Evolutionary conservation across 1,140 invertebrate species (phyloP).

Genomic region (Dryas iulia): DNA sequence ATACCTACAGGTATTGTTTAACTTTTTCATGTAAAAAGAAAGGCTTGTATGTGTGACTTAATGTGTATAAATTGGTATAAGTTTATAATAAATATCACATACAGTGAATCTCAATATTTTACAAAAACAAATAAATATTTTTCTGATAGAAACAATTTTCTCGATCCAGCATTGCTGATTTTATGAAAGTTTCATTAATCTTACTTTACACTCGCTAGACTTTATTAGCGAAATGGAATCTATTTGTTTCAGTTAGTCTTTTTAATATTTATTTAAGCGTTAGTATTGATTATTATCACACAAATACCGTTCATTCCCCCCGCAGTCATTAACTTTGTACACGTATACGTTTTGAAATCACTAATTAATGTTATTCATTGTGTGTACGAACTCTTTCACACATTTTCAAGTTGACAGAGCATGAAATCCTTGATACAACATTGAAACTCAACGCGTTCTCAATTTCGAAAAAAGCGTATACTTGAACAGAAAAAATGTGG

Average conservation of each 20-base stretch:
- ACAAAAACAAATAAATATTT: too few relatives aligned
- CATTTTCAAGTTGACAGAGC: slow-evolving; percentile 7
- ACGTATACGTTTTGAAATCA: not conserved
- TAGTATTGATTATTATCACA: not conserved
- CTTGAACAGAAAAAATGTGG: not conserved
- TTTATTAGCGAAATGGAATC: not conserved
- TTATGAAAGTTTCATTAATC: not conserved
- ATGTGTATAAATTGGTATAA: too few relatives aligned
- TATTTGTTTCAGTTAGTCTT: not conserved
- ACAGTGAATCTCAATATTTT: too few relatives aligned
- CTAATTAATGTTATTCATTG: not conserved
- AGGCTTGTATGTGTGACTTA: too few relatives aligned
- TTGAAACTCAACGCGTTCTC: slow-evolving; percentile 3
- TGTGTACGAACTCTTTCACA: not conserved
- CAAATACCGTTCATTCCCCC: not conserved
- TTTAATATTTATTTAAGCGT: not conserved
- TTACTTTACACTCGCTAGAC: not conserved
- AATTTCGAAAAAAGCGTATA: not conserved
- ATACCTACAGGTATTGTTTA: too few relatives aligned
- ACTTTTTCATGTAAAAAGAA: too few relatives aligned
- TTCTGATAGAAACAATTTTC: not conserved
- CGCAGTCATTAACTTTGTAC: not conserved
- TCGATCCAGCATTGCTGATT: not conserved
- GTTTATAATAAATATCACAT: too few relatives aligned
- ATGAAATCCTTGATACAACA: slow-evolving; percentile 8